Evolutionary conservation across 2,113 vertebrate genomes (phyloP).

Genomic region (Nesogale talazaci): DNA sequence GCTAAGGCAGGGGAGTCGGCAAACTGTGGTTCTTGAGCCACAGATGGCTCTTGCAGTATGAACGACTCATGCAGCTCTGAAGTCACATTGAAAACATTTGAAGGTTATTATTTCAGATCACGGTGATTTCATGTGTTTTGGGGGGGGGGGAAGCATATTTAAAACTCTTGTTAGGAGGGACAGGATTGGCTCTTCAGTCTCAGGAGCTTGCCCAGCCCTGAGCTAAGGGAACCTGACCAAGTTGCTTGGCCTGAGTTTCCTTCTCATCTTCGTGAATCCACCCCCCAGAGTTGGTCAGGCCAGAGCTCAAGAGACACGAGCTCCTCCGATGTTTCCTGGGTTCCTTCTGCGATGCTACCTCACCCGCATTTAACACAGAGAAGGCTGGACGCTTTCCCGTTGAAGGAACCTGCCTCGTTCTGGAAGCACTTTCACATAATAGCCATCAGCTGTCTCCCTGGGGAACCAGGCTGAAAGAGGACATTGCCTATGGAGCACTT

Average conservation of each 20-base stretch:
- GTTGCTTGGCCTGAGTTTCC: neutral
- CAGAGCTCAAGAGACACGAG: neutral
- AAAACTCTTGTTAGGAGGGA: too few species aligned
- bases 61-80: too few species aligned
- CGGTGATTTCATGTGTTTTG: too few species aligned
- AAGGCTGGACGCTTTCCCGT: neutral
- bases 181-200: too few species aligned
- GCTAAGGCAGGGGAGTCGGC: too few species aligned
- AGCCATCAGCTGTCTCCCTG: slow-evolving; percentile 60
- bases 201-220: too few species aligned
- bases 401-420: slow-evolving; percentile 34
- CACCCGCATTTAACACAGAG: slow-evolving; percentile 14
- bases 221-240: slow-evolving; percentile 39
- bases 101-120: too few species aligned
- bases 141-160: too few species aligned
- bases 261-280: too few species aligned
- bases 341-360: neutral
- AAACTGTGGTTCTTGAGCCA: too few species aligned
- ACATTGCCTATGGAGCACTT: slow-evolving; percentile 54
- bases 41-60: too few species aligned
- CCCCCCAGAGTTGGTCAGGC: neutral
- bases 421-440: slow-evolving; percentile 19
- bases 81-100: too few species aligned
- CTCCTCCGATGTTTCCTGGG: neutral
- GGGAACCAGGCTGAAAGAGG: slow-evolving; percentile 60